Percentiles rank a stretch among this genome's conserved stretches.
Conservation (phyloP, 2,113 vertebrate genomes). For the Oncorhynchus tshawytscha region DNA sequence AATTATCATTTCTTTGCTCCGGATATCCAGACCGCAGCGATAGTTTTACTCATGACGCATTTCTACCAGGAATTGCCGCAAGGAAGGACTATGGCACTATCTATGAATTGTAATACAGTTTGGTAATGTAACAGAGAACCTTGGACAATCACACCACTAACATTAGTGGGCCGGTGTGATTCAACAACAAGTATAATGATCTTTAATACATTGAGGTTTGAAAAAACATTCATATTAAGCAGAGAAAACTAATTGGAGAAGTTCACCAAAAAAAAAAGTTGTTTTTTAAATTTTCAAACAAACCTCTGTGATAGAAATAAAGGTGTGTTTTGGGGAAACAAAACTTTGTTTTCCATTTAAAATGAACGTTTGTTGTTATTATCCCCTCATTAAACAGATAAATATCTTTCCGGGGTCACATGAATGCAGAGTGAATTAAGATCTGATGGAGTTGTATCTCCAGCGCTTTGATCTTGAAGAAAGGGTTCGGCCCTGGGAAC, state of each 20-base stretch:
- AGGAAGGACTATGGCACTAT: constrained; percentile 11
- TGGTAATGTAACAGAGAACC: background rate
- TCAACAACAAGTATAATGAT: background rate
- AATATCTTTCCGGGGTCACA: background rate
- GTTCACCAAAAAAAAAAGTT: too few species aligned
- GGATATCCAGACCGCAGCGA: constrained; percentile 61
- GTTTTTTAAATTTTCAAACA: too few species aligned
- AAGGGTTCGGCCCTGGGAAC: constrained; percentile 44
- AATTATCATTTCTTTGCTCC: constrained; percentile 70
- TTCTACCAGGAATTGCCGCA: constrained; percentile 41
- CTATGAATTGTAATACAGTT: background rate
- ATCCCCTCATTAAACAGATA: background rate
- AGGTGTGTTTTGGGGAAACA: too few species aligned
- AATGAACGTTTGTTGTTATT: too few species aligned
- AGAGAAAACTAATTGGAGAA: background rate
- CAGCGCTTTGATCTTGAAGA: constrained; percentile 49
- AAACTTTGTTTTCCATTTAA: too few species aligned
- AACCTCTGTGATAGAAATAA: too few species aligned
- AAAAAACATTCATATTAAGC: background rate
- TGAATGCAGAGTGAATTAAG: background rate
- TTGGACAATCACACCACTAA: background rate
- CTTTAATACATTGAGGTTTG: background rate
- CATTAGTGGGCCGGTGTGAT: background rate
- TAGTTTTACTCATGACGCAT: constrained; percentile 41
- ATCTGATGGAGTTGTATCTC: constrained; percentile 27